A percentile compares a stretch with the other conserved stretches of the same genome.
Evolutionary conservation across 2,888 invertebrate genomes (phyloP).

Genomic region (Leptopilina drosophilae): DNA sequence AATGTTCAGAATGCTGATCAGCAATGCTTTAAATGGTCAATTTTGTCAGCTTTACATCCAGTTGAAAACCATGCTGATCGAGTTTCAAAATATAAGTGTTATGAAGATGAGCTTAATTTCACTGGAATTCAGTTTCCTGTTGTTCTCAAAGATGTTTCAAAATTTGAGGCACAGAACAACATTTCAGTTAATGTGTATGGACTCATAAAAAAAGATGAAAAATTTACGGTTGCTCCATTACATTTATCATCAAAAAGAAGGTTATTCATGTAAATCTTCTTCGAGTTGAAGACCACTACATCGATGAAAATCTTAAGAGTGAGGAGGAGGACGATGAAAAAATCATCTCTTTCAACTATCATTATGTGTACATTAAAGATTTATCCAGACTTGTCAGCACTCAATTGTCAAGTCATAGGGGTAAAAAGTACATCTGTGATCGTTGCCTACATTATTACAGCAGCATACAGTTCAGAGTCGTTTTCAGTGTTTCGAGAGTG

Average conservation of each 20-base stretch:
- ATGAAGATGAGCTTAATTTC: too few relatives aligned
- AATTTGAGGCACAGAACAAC: not conserved
- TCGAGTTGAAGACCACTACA: not conserved
- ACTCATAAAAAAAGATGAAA: conserved; percentile 11
- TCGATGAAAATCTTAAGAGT: not conserved
- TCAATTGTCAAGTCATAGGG: too few relatives aligned
- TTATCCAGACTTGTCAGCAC: too few relatives aligned
- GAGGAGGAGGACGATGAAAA: not conserved
- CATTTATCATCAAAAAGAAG: conserved; percentile 37
- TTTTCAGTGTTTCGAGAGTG: too few relatives aligned
- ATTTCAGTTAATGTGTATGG: conserved; percentile 39
- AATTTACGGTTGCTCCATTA: not conserved
- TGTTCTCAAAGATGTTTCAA: not conserved
- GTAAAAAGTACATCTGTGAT: too few relatives aligned
- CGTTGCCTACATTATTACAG: too few relatives aligned
- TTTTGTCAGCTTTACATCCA: not conserved
- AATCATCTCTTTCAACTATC: not conserved
- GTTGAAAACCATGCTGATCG: too few relatives aligned
- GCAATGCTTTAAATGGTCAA: not conserved
- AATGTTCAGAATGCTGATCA: not conserved
- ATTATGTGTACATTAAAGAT: too few relatives aligned
- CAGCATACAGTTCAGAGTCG: too few relatives aligned
- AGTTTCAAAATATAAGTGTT: too few relatives aligned
- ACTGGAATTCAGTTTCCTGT: too few relatives aligned
- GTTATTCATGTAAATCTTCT: conserved; percentile 34